Base-by-base conservation (phyloP, 2,888 invertebrate genomes). In the Chrysolina oricalcia region DNA sequence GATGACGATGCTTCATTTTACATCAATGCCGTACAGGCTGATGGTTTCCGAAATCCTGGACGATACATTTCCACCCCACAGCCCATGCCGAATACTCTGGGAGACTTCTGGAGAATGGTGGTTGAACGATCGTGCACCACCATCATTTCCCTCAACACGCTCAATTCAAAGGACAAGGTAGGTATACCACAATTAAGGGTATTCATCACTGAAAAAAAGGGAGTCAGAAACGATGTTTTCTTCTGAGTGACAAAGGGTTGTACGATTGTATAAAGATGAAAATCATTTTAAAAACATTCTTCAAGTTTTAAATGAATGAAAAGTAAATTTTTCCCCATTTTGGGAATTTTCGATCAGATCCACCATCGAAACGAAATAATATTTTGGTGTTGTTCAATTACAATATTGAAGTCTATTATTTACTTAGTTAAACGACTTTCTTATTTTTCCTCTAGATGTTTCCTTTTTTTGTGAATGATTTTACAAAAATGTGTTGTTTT, bases 71-170 rank as follows among this genome's bases (percentile, higher is more conserved):
- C 88, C 0, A 89, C 90, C 0, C 90, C 90, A 77, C 85, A 88
- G 53, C 90, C 90, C 0, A 71, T 90, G 78, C 87, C 87, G 0
- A 83, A 86, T n/a, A 90, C 90, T 2, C 70, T 89, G 2, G 85
- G 83, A 8, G 90, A 90, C 82, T 90, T 90, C 76, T 90, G 90
- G 90, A 85, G 90, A 77, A 82, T 90, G 84, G 81, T 90, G 0
- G 81, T 85, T 2, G 89, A 90, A 71, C 84, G 87, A 43, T 84
- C 87, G 69, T 82, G 87, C n/a, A 83, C 85, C 63, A 83, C 88
- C 0, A 86, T 90, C 40, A 81, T 90, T 1, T 87, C 88, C 50
- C 78, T 90, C 11, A 89, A 90, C 74, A 84, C 84, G n/a, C 85
- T 88, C 10, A 83, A 88, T 77, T 67, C 80, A 17, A 78, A 84